A percentile compares a stretch with the other conserved stretches of the same genome.
phyloP scores from a whole-genome alignment of 2,797 vertebrate species.

The Bradypodion ventrale region DNA sequence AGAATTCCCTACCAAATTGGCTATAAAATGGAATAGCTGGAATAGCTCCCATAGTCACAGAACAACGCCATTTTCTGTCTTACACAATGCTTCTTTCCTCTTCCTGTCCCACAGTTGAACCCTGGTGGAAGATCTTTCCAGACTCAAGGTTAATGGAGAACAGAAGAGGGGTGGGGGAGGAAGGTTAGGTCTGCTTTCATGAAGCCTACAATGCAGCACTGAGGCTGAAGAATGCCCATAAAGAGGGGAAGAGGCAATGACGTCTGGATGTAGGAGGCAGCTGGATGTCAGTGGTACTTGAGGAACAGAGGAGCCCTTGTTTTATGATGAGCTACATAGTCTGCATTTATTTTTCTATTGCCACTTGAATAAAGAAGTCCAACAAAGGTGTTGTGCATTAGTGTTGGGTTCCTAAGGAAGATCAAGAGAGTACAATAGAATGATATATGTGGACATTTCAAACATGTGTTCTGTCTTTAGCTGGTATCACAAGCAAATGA shows the following conservation, averaged over 20 bases:
- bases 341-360: constrained; percentile 2
- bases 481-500: not conserved
- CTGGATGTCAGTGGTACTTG: not conserved
- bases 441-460: not conserved
- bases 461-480: not conserved
- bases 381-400: not conserved
- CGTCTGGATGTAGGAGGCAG: not conserved
- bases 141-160: constrained; percentile 6
- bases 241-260: not conserved
- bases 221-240: constrained; percentile 1
- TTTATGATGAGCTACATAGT: not conserved
- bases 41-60: not conserved
- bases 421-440: not conserved
- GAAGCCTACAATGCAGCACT: not conserved
- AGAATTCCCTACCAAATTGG: not conserved
- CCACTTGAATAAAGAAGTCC: not conserved
- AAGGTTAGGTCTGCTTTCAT: not conserved
- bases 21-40: not conserved
- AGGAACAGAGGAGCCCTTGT: not conserved
- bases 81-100: not conserved
- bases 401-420: not conserved
- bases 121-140: not conserved
- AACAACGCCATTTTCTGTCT: not conserved
- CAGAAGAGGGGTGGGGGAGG: not conserved
- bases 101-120: not conserved